phyloP scores from a whole-genome alignment of 2,797 vertebrate genomes.

The Gambusia yucatana region DNA sequence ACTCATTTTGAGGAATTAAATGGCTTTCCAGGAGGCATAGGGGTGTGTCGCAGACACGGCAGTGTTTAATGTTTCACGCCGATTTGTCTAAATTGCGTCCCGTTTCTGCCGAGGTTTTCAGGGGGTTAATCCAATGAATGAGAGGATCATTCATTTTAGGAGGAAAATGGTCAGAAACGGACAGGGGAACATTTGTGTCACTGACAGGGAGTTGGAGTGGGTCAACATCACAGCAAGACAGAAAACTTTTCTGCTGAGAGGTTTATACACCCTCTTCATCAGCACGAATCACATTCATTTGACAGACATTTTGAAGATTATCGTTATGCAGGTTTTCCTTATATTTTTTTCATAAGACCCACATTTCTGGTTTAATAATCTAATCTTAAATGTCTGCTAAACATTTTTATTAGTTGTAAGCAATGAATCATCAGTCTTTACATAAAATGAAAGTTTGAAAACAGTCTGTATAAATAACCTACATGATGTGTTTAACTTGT shows the following conservation, averaged over 20 bases:
- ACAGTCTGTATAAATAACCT: no score
- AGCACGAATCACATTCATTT: background rate
- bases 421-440: no score
- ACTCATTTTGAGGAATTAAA: background rate
- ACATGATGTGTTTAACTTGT: no score
- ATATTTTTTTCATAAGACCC: no score
- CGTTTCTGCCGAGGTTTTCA: background rate
- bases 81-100: background rate
- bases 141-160: background rate
- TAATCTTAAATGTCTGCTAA: no score
- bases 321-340: no score
- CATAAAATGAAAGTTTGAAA: no score
- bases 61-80: background rate
- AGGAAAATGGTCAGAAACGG: background rate
- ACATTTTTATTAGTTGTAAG: no score
- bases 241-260: background rate
- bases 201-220: background rate
- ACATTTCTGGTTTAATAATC: no score
- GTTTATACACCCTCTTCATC: background rate
- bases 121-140: background rate
- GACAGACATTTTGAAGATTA: no score
- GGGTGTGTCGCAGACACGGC: background rate
- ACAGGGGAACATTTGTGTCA: background rate
- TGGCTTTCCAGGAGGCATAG: background rate
- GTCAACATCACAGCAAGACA: background rate